These are phyloP conservation scores for Nebria salina DNA, from an alignment of 2,888 invertebrate genomes.

Conservation along the genomic window DNA sequence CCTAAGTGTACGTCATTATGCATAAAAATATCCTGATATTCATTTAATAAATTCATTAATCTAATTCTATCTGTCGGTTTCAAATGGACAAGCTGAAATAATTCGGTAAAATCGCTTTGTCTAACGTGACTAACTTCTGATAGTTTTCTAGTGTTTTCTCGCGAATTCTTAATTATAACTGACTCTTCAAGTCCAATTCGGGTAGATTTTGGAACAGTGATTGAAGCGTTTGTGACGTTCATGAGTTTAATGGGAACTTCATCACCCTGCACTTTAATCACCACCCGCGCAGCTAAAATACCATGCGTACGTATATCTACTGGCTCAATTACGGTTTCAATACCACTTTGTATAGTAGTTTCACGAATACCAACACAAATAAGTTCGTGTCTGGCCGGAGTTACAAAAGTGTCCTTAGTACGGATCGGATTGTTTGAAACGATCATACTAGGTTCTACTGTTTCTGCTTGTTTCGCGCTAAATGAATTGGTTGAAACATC, in stretches of 20 bases:
- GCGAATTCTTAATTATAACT: background rate
- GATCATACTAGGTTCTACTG: too few relatives aligned
- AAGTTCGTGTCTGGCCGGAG: too few relatives aligned
- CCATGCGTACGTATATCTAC: too few relatives aligned
- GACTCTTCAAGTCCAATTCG: background rate
- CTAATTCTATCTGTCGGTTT: background rate
- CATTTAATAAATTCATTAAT: background rate
- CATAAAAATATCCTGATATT: conserved; percentile 14
- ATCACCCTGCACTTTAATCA: too few relatives aligned
- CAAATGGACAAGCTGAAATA: background rate
- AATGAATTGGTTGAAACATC: too few relatives aligned
- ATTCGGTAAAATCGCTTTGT: background rate
- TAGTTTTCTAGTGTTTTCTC: background rate
- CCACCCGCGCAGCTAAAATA: too few relatives aligned
- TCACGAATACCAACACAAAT: too few relatives aligned
- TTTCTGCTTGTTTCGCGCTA: too few relatives aligned
- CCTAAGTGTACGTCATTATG: background rate
- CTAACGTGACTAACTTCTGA: background rate
- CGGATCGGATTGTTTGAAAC: too few relatives aligned
- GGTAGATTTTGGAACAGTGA: background rate
- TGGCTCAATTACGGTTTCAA: too few relatives aligned
- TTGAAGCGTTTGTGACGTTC: background rate
- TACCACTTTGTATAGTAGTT: too few relatives aligned
- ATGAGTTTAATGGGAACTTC: background rate
- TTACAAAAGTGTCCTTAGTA: too few relatives aligned